Conservation (phyloP, 2,113 vertebrate species). For the Malurus elegans region DNA sequence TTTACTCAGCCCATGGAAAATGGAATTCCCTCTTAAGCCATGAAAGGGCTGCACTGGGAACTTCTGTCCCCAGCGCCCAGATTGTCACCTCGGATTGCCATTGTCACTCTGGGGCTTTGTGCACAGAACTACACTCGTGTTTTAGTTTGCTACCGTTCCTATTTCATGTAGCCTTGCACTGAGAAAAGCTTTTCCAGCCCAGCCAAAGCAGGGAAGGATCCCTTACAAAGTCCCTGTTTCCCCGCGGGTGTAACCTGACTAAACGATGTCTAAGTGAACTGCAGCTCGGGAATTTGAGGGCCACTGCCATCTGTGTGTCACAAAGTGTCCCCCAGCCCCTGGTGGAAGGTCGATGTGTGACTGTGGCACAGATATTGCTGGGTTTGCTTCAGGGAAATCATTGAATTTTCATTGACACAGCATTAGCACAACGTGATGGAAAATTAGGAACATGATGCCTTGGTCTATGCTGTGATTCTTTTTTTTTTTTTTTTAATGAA, state of each 20-base stretch:
- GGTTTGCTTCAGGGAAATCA: background rate
- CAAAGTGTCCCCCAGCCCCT: background rate
- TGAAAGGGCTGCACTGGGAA: background rate
- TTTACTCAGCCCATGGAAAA: background rate
- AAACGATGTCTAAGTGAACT: background rate
- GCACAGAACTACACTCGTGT: background rate
- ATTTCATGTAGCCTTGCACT: background rate
- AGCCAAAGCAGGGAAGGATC: background rate
- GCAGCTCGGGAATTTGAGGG: background rate
- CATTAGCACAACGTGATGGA: background rate
- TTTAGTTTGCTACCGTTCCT: background rate
- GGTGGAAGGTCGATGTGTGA: background rate
- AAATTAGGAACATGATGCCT: background rate
- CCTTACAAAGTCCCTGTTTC: background rate
- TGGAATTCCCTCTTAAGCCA: background rate
- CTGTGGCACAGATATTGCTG: background rate
- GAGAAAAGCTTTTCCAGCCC: background rate
- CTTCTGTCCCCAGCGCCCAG: background rate
- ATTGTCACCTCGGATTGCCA: background rate
- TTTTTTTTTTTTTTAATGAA: background rate
- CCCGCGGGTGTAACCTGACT: background rate
- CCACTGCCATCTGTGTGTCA: background rate
- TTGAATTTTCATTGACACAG: background rate
- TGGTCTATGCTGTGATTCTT: background rate
- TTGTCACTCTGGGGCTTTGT: background rate